Evolutionary conservation across 2,113 vertebrate genomes (phyloP).

Genomic region (Pristiophorus japonicus): DNA sequence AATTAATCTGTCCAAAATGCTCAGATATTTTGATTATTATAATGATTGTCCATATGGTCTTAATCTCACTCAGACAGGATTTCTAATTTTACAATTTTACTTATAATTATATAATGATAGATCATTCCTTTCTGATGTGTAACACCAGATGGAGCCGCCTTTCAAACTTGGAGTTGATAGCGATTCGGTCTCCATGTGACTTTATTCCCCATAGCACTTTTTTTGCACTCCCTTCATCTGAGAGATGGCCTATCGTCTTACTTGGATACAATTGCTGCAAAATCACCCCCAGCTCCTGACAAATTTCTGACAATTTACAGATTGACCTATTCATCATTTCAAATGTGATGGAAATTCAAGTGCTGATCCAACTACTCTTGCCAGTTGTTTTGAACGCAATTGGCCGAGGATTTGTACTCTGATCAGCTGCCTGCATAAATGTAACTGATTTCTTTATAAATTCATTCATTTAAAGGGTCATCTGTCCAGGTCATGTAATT

Average conservation of each 20-base stretch:
- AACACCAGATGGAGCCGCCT: conserved; percentile 11
- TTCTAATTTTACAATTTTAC: conserved; percentile 21
- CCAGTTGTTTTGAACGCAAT: too few species aligned
- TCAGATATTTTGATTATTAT: background rate
- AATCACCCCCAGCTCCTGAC: background rate
- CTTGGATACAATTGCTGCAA: background rate
- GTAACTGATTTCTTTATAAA: background rate
- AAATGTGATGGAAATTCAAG: background rate
- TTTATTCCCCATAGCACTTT: background rate
- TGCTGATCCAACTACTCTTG: background rate
- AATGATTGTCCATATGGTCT: conserved; percentile 17
- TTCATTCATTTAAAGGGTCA: background rate
- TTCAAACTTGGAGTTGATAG: background rate
- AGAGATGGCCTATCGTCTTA: background rate
- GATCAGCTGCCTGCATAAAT: background rate
- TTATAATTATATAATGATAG: conserved; percentile 23
- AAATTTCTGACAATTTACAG: background rate
- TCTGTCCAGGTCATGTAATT: background rate
- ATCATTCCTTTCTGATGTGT: background rate
- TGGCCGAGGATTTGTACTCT: too few species aligned
- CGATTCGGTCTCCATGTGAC: background rate
- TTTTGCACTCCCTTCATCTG: background rate
- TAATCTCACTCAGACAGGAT: background rate
- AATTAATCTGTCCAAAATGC: conserved; percentile 16
- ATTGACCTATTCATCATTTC: background rate